These are phyloP conservation scores for Mionectes olivaceus DNA, from an alignment of 2,797 vertebrate species.

Conservation along the genomic window DNA sequence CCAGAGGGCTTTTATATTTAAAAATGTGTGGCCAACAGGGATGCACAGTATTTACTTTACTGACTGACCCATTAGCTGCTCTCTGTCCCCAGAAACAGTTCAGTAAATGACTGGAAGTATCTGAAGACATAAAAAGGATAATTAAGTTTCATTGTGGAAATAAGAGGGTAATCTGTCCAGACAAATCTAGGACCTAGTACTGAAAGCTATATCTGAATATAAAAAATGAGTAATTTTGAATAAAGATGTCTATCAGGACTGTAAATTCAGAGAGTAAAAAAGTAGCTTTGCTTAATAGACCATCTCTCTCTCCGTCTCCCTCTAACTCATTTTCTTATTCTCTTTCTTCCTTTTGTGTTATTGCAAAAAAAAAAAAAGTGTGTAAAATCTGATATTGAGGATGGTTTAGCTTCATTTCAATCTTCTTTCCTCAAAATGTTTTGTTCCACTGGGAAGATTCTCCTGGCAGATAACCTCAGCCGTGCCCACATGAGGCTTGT, in stretches of 20 bases:
- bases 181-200: constrained; percentile 39
- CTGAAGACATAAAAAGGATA: constrained; percentile 49
- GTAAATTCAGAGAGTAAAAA: constrained; percentile 41
- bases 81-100: constrained; percentile 13
- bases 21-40: neutral
- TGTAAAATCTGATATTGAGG: constrained; percentile 12
- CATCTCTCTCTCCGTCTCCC: constrained; percentile 24
- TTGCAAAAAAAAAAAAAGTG: neutral
- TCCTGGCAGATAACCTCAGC: neutral
- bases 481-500: neutral
- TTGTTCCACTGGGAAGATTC: constrained; percentile 10
- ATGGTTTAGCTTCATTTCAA: constrained; percentile 25
- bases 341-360: constrained; percentile 22
- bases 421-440: constrained; percentile 11
- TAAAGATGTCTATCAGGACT: constrained; percentile 55
- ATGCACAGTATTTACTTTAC: neutral
- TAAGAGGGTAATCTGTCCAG: constrained; percentile 61
- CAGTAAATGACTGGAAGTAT: constrained; percentile 35
- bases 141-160: constrained; percentile 56
- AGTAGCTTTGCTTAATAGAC: constrained; percentile 38
- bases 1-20: neutral
- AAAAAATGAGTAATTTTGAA: constrained; percentile 52
- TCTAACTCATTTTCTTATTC: constrained; percentile 52
- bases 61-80: constrained; percentile 1
- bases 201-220: constrained; percentile 46